Conservation (phyloP, 1,140 invertebrate species). For the Phthorimaea operculella region DNA sequence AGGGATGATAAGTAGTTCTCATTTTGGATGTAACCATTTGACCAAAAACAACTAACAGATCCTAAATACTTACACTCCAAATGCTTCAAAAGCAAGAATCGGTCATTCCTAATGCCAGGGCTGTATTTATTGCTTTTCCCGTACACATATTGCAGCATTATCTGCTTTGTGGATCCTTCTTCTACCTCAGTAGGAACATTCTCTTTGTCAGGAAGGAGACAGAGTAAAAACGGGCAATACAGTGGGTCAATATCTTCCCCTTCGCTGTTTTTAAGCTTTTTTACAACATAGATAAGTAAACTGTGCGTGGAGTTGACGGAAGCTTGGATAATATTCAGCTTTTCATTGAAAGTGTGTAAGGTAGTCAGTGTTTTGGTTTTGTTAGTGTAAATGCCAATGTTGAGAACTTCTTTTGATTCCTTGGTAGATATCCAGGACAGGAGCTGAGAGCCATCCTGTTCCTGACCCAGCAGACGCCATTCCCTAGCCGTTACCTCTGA, state of each 20-base stretch:
- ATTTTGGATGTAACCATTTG: no score
- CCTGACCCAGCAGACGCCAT: constrained; percentile 81
- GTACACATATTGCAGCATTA: constrained; percentile 83
- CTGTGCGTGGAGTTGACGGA: constrained; percentile 76
- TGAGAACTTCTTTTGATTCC: constrained; percentile 46
- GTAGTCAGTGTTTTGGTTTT: constrained; percentile 69
- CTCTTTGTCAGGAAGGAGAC: constrained; percentile 66
- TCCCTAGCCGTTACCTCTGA: constrained; percentile 71
- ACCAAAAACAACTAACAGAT: no score
- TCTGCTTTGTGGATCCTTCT: constrained; percentile 70
- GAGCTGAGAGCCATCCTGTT: constrained; percentile 76
- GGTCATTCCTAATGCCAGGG: constrained; percentile 72
- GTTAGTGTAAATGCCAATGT: constrained; percentile 67
- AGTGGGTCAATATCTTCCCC: constrained; percentile 36
- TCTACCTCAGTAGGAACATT: constrained; percentile 69
- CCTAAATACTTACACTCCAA: constrained; percentile 75
- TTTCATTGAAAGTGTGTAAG: constrained; percentile 72
- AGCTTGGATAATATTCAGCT: constrained; percentile 80
- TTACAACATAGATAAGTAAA: constrained; percentile 75
- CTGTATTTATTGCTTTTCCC: constrained; percentile 72
- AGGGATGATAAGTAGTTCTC: no score
- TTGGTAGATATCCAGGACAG: constrained; percentile 75
- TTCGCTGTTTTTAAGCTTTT: constrained; percentile 44
- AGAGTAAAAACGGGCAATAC: constrained; percentile 71
- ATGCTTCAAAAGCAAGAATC: constrained; percentile 81